Evolutionary conservation across 1,140 invertebrate species (phyloP).

Genomic region (Drosophila pseudoobscura): DNA sequence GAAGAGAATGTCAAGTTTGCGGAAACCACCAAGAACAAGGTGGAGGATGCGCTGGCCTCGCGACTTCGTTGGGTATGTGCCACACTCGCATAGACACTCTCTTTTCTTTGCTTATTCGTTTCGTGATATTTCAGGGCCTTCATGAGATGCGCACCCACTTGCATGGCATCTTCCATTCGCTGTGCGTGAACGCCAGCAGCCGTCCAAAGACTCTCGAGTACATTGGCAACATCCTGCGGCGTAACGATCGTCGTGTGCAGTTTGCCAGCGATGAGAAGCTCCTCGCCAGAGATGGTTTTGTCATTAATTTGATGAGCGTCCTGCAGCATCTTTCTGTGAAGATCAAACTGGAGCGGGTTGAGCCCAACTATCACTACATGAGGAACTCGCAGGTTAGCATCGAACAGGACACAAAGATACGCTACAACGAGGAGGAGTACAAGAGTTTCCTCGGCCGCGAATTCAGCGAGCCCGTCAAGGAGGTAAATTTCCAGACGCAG

Average conservation of each 20-base stretch:
- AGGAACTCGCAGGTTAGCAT: constrained; percentile 90
- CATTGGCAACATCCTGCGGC: constrained; percentile 89
- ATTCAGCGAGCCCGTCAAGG: constrained; percentile 53
- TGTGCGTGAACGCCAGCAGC: constrained; percentile 90
- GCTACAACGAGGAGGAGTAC: constrained; percentile 91
- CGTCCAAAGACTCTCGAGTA: constrained; percentile 91
- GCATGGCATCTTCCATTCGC: constrained; percentile 92
- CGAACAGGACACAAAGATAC: constrained; percentile 93
- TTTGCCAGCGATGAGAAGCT: constrained; percentile 93
- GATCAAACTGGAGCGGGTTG: constrained; percentile 93
- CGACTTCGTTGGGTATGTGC: constrained; percentile 69
- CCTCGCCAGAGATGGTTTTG: constrained; percentile 95
- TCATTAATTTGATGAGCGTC: constrained; percentile 96
- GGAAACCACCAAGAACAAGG: constrained; percentile 85
- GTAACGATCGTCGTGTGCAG: constrained; percentile 95
- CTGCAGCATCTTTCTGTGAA: constrained; percentile 94
- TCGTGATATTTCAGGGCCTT: constrained; percentile 84
- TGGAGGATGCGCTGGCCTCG: constrained; percentile 59
- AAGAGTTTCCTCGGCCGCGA: constrained; percentile 87
- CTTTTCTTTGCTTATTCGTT: background rate
- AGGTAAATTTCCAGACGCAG: constrained; percentile 95
- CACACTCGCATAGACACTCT: background rate
- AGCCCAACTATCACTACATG: constrained; percentile 94
- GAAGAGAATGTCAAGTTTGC: constrained; percentile 95
- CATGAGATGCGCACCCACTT: constrained; percentile 89